Evolutionary conservation across 1,140 invertebrate species (phyloP), one percentile per base, ranked within the genome.

Genomic region (Tribolium madens): DNA sequence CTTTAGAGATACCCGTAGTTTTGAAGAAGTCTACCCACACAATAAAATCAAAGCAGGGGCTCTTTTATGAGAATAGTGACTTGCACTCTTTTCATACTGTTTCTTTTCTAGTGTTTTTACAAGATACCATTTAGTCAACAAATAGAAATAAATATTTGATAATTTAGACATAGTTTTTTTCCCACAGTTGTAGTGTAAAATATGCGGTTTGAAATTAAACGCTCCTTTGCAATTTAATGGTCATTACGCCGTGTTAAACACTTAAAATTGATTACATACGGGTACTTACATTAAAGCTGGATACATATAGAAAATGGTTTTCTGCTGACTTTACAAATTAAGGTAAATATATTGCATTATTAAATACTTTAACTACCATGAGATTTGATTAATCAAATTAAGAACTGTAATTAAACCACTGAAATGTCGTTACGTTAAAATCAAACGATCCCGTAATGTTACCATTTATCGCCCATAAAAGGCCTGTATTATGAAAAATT

Each of bases 21-120:
- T 60, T 53, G 50, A 74, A 74, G 53, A 74, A 57, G 21, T 53
- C 72, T 53, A 21, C 76, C 76, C 73, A 78, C 76, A 78, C 76
- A 78, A 75, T 78, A 75, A 78, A 75, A 71, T 75, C 76, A 71
- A 78, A 75, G 76, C 73, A 78, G 76, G 76, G 76, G 76, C 73
- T 75, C 76, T 78, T 75, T 78, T 78, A 75, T 75, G 73, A 75
- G 21, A 75, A 52, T 69, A 72, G 68, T 76, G 75, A 76, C 75
- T 76, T 76, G 75, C 75, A 76, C 50, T 57, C 31, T 69, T 47
- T 73, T 57, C 57, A 48, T 21, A 60, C 31, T 47, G 18, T 36
- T 68, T 77, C 57, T 74, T 53, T 36, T 74, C 57, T 75, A 78
- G 76, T 78, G 76, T 75, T 78, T 75, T 78, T 68, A 70, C 73